Evolutionary conservation across 2,113 vertebrate genomes (phyloP), one percentile per base, ranked within the genome.

Genomic region (Chaetops frenatus): DNA sequence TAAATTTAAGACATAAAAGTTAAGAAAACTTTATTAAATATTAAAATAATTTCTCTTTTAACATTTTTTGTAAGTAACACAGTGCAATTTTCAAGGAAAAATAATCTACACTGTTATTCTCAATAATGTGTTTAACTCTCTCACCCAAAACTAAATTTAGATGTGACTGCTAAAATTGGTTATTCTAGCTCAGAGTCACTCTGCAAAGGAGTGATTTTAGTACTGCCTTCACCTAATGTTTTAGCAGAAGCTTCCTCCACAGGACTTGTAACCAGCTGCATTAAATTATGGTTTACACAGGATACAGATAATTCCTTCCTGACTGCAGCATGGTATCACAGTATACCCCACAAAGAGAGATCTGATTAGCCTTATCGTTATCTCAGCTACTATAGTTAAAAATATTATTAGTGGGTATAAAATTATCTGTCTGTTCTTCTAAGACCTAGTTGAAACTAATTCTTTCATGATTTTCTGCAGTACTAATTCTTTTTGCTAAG

Each of bases 1-100:
- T 95, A 84, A 94, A 89, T 87, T 92, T 74, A 57, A 92, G 40
- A 57, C 28, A 72, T 91, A 80, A 81, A 92, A 90, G 48, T 80
- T 54, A 91, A 81, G 33, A 2, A 78, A 95, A 77, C 36, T 77
- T n/a, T n/a, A n/a, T n/a, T n/a, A n/a, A 47, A 88, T 94, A 95
- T 93, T 77, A 94, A 94, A 94, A 57, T 77, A 89, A 89, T 95
- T 78, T 90, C 8, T 94, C 79, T 91, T 83, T 77, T 67, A 85
- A 76, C 22, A 74, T 21, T 79, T 89, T 81, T 79, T n/a, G 31
- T 29, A 81, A 64, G 33, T 48, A 89, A 79, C 66, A 25, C 15
- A 51, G 24, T 53, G 7, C 5, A 81, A 74, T 91, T 96, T 89
- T 86, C 48, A 84, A 79, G 36, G 73, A 87, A 88, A 89, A 69